Evolutionary conservation across 2,888 invertebrate species (phyloP).

Genomic region (Acholoe squamosa): DNA sequence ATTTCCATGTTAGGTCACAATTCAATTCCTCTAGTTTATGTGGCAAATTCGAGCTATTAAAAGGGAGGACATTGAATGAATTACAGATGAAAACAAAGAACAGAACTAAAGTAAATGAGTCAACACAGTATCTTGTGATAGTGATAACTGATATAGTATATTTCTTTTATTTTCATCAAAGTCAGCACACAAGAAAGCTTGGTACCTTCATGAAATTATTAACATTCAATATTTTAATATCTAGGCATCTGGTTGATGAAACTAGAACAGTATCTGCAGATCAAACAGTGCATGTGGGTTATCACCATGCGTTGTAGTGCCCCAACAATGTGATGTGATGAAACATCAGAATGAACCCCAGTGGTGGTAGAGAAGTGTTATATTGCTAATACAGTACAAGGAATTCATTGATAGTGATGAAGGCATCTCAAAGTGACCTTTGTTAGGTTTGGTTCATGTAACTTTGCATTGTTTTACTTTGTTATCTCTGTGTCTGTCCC

Average conservation of each 20-base stretch:
- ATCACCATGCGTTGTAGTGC: background rate
- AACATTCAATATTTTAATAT: background rate
- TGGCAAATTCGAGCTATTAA: no score
- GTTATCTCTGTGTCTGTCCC: constrained; percentile 4
- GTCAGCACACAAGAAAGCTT: constrained; percentile 1
- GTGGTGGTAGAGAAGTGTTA: background rate
- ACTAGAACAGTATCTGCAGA: constrained; percentile 29
- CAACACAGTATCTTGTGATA: background rate
- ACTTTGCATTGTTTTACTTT: background rate
- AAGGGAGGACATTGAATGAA: no score
- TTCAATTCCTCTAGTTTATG: no score
- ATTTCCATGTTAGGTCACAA: no score
- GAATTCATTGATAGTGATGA: background rate
- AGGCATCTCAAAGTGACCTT: background rate
- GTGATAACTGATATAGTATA: background rate
- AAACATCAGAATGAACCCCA: background rate
- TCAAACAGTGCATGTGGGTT: background rate
- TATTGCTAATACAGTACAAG: background rate
- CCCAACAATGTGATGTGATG: background rate
- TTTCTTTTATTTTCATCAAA: background rate
- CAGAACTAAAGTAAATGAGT: background rate
- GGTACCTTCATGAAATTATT: constrained; percentile 8
- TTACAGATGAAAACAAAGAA: background rate
- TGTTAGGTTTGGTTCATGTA: constrained; percentile 13
- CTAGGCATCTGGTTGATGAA: constrained; percentile 24